Evolutionary conservation across 64 coral and sea anemone genomes (phyloP), one percentile per base, ranked within the genome.

Genomic region (Anthopleura sola): DNA sequence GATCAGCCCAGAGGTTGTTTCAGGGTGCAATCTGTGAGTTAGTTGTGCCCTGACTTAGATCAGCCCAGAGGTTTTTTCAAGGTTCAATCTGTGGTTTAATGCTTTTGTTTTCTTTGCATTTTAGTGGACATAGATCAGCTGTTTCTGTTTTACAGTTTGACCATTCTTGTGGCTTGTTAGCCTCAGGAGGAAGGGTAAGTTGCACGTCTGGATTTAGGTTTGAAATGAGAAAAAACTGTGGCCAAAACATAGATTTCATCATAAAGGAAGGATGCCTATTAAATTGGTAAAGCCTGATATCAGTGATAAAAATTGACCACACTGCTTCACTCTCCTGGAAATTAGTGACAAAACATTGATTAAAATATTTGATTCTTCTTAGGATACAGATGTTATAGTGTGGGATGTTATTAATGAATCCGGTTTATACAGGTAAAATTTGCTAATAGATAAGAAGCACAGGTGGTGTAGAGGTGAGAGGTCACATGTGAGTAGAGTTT

Each of bases 141-240:
- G 92, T 94, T 37, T 90, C 92, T 49, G 75, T 86, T 7, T 84
- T 94, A 14, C 84, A 75, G 58, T 94, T 86, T 94, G 92, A 94
- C 49, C 66, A 82, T 58, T 86, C 92, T 62, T 78, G 88, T 74
- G 92, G 84, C 17, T 75, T 87, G 26, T 77, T 94, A 37, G 92
- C 87, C 2, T 94, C 92, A 49, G 92, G 92, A 82, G 85, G 86
- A 75, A 94, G 84, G 88, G 92, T 94, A 68, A 86, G 38, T 75
- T 57, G 1, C n/a, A 49, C n/a, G n/a, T n/a, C n/a, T n/a, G n/a
- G n/a, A n/a, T n/a, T n/a, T n/a, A n/a, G n/a, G n/a, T n/a, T n/a
- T n/a, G n/a, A n/a, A n/a, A n/a, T n/a, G n/a, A n/a, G n/a, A n/a
- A n/a, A n/a, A n/a, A n/a, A n/a, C n/a, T n/a, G n/a, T n/a, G n/a